These are phyloP conservation scores for Lasioglossum figueresi DNA, from an alignment of 2,888 invertebrate genomes.

Conservation along the genomic window DNA sequence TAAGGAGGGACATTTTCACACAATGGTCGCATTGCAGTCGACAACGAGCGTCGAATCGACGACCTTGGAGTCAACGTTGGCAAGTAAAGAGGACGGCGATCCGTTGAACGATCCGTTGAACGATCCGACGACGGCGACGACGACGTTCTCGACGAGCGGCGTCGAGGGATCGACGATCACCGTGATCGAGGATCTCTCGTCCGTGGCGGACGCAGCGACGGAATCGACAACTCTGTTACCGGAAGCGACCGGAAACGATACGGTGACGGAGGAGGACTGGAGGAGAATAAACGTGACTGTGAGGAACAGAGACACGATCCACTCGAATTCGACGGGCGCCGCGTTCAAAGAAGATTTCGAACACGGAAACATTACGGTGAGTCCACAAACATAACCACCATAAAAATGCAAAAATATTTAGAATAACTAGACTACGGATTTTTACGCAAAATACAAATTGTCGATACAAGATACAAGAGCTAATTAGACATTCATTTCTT, in stretches of 20 bases:
- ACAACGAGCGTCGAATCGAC: slow-evolving; percentile 54
- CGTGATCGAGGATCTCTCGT: slow-evolving; percentile 47
- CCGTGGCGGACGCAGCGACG: slow-evolving; percentile 50
- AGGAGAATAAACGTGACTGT: slow-evolving; percentile 45
- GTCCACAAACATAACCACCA: neutral
- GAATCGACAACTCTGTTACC: slow-evolving; percentile 63
- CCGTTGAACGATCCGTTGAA: slow-evolving; percentile 14
- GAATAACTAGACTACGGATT: neutral
- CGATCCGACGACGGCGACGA: slow-evolving; percentile 36
- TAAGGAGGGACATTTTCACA: neutral
- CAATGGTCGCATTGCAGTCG: slow-evolving; percentile 31
- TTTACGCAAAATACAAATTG: neutral
- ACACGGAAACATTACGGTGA: slow-evolving; percentile 45
- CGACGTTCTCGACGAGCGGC: slow-evolving; percentile 44
- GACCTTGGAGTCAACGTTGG: slow-evolving; percentile 52
- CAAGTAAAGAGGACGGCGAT: slow-evolving; percentile 43
- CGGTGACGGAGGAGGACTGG: slow-evolving; percentile 20
- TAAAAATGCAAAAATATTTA: neutral
- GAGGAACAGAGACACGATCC: slow-evolving; percentile 48
- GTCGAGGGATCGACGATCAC: slow-evolving; percentile 48
- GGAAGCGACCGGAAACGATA: slow-evolving; percentile 51
- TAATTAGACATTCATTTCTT: neutral
- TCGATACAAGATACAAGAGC: neutral
- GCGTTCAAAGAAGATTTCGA: slow-evolving; percentile 37
- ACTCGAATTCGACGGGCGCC: slow-evolving; percentile 29